A percentile compares a stretch with the other conserved stretches of the same genome.
Conservation (phyloP, 2,113 vertebrate species). For the Sander lucioperca region DNA sequence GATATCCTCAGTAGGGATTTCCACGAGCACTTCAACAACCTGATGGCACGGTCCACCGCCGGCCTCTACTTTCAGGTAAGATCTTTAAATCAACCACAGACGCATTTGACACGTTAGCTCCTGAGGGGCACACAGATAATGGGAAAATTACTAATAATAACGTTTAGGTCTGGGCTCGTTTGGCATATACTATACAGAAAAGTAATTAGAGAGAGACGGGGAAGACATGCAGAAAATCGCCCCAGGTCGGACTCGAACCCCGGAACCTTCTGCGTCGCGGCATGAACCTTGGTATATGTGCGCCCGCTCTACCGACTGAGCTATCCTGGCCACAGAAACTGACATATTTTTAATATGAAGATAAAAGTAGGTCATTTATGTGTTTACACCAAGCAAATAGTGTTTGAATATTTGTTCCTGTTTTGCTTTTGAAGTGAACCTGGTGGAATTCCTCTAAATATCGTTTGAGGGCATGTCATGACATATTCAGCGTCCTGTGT, state of each 20-base stretch:
- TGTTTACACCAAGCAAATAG: conserved; percentile 39
- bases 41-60: conserved; percentile 92
- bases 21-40: conserved; percentile 92
- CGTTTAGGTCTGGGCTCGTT: neutral
- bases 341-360: conserved; percentile 17
- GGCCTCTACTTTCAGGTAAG: conserved; percentile 95
- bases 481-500: conserved; percentile 72
- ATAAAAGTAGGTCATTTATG: conserved; percentile 40
- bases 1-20: conserved; percentile 94
- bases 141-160: neutral
- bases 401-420: conserved; percentile 51
- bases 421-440: conserved; percentile 59
- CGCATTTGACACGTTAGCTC: neutral
- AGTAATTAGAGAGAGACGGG: neutral
- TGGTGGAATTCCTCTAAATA: conserved; percentile 63
- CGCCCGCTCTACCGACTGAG: too few species aligned
- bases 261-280: too few species aligned
- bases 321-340: too few species aligned
- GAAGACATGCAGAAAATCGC: too few species aligned
- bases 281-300: too few species aligned
- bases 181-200: neutral
- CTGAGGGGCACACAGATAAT: neutral
- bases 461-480: conserved; percentile 58
- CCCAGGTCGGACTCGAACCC: too few species aligned
- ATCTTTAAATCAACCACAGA: neutral